These are phyloP conservation scores for Lacanobia oleracea DNA, from an alignment of 2,888 invertebrate species.

Conservation along the genomic window DNA sequence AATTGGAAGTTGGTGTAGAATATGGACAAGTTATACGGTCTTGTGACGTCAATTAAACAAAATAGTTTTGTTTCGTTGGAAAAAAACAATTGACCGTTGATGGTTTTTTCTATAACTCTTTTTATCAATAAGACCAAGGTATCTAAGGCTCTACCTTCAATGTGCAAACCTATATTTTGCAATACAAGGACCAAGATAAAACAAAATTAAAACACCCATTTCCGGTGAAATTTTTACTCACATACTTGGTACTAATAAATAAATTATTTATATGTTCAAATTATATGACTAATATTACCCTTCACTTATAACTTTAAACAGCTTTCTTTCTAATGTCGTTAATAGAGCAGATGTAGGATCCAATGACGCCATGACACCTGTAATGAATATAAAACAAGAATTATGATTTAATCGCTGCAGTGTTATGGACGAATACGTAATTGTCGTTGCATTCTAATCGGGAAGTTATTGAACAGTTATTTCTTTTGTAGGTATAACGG, in stretches of 20 bases:
- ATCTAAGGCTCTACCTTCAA: neutral
- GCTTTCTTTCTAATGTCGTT: slow-evolving; percentile 42
- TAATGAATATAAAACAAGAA: slow-evolving; percentile 38
- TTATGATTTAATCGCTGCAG: slow-evolving; percentile 43
- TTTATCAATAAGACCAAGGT: too few relatives aligned
- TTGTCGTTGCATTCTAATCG: slow-evolving; percentile 20
- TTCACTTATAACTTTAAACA: neutral
- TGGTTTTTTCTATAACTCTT: too few relatives aligned
- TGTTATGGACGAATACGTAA: slow-evolving; percentile 13
- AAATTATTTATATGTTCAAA: slow-evolving; percentile 15
- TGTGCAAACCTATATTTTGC: neutral
- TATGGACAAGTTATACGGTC: neutral
- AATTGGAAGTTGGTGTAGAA: slow-evolving; percentile 9
- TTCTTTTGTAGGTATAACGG: neutral
- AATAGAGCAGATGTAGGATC: slow-evolving; percentile 39
- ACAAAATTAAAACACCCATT: neutral
- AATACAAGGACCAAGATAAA: neutral
- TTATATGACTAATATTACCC: neutral
- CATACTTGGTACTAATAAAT: neutral
- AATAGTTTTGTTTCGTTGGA: too few relatives aligned
- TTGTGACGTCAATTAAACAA: too few relatives aligned
- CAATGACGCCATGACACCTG: slow-evolving; percentile 49
- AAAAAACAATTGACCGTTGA: too few relatives aligned
- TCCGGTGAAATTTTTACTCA: neutral
- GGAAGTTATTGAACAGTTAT: neutral